phyloP scores from a whole-genome alignment of 2,797 vertebrate species.

The Trichosurus vulpecula region DNA sequence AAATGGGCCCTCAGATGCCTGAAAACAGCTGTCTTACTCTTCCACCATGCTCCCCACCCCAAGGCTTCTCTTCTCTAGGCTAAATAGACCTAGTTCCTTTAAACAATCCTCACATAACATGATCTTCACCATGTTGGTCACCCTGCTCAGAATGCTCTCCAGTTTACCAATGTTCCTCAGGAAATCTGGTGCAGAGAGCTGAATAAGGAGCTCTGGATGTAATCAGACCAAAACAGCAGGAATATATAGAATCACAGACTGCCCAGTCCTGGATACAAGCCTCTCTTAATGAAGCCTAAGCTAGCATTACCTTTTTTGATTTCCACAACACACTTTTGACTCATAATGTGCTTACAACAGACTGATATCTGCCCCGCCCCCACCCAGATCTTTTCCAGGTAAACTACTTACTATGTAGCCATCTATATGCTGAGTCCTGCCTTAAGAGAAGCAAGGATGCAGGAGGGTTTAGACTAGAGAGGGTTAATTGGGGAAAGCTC shows the following conservation, averaged over 20 bases:
- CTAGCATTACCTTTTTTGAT: background rate
- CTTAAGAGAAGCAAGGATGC: background rate
- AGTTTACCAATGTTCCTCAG: background rate
- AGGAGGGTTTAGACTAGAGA: background rate
- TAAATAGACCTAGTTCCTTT: background rate
- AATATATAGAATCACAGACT: background rate
- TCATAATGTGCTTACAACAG: background rate
- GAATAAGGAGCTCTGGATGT: background rate
- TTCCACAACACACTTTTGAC: background rate
- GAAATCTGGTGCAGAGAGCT: background rate
- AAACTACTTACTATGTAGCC: background rate
- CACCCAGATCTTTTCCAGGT: background rate
- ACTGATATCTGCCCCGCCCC: background rate
- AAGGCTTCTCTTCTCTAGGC: background rate
- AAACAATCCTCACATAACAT: background rate
- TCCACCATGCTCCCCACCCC: no score
- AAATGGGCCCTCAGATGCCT: background rate
- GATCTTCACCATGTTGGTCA: background rate
- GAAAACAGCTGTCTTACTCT: no score
- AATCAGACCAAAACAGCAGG: background rate
- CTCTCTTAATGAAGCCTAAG: background rate
- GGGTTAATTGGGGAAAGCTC: background rate
- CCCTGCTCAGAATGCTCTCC: background rate
- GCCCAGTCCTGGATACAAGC: background rate
- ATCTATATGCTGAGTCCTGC: background rate